Percentiles rank a stretch among this genome's conserved stretches.
These are phyloP conservation scores for Scopus umbretta DNA, from an alignment of 2,113 vertebrate genomes.

Conservation along the genomic window DNA sequence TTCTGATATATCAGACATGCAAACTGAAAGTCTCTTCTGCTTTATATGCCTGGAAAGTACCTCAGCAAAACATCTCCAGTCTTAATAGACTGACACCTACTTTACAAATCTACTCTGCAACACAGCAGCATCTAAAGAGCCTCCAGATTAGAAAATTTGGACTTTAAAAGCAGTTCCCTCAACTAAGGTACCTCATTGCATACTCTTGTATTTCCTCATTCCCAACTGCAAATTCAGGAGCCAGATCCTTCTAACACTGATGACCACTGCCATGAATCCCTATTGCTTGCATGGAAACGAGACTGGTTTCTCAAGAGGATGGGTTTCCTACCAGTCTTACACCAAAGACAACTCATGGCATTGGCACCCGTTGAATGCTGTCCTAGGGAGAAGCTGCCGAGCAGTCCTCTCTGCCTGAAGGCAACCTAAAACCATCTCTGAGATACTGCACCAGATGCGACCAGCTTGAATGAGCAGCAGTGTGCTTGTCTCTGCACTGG, in stretches of 20 bases:
- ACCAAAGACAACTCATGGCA: accelerated
- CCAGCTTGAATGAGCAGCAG: neutral
- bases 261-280: neutral
- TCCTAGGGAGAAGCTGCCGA: neutral
- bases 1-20: neutral
- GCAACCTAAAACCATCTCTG: neutral
- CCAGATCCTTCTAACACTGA: neutral
- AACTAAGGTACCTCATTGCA: neutral
- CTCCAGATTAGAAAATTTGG: neutral
- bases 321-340: neutral
- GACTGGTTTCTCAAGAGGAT: neutral
- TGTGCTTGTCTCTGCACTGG: accelerated
- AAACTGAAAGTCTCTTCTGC: neutral
- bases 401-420: neutral
- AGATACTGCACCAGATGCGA: neutral
- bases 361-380: neutral
- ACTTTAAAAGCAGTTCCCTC: neutral
- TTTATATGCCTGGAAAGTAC: neutral
- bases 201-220: neutral
- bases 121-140: neutral
- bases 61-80: neutral
- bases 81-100: neutral
- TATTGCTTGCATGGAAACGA: neutral
- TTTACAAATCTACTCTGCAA: neutral
- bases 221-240: neutral